Percentiles rank a stretch among this genome's conserved stretches.
These are phyloP conservation scores for Drosophila mulleri DNA, from an alignment of 2,888 invertebrate genomes.

Conservation along the genomic window DNA sequence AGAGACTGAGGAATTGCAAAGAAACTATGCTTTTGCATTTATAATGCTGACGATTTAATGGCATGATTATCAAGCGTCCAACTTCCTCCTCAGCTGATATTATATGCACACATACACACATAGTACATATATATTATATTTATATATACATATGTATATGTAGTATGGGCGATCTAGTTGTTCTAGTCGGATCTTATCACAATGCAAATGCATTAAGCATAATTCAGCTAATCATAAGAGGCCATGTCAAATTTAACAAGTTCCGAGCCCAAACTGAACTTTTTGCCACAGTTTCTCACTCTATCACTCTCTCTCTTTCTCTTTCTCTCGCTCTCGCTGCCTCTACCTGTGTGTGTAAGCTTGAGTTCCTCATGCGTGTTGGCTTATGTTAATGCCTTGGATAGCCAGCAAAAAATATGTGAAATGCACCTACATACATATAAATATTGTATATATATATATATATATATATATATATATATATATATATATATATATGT, in stretches of 20 bases:
- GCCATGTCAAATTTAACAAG: slow-evolving; percentile 72
- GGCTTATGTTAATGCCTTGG: slow-evolving; percentile 68
- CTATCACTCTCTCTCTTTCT: neutral
- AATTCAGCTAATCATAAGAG: slow-evolving; percentile 76
- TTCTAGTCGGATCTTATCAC: slow-evolving; percentile 57
- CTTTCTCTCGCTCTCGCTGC: neutral
- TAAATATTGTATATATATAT: neutral
- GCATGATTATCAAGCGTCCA: slow-evolving; percentile 61
- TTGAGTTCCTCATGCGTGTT: slow-evolving; percentile 58
- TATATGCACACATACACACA: neutral
- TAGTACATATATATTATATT: neutral
- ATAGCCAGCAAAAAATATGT: slow-evolving; percentile 29
- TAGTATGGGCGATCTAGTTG: slow-evolving; percentile 3
- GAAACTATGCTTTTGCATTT: slow-evolving; percentile 58
- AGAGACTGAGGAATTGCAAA: slow-evolving; percentile 35
- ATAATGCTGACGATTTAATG: slow-evolving; percentile 54
- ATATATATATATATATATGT: neutral
- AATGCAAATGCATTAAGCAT: slow-evolving; percentile 62
- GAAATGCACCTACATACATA: neutral
- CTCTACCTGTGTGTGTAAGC: neutral
- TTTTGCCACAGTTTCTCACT: slow-evolving; percentile 2
- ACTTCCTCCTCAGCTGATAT: slow-evolving; percentile 32
- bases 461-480: neutral
- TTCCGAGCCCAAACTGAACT: slow-evolving; percentile 29
- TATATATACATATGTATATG: neutral